Evolutionary conservation across 1,140 invertebrate genomes (phyloP).

Genomic region (Zaprionus ghesquierei): DNA sequence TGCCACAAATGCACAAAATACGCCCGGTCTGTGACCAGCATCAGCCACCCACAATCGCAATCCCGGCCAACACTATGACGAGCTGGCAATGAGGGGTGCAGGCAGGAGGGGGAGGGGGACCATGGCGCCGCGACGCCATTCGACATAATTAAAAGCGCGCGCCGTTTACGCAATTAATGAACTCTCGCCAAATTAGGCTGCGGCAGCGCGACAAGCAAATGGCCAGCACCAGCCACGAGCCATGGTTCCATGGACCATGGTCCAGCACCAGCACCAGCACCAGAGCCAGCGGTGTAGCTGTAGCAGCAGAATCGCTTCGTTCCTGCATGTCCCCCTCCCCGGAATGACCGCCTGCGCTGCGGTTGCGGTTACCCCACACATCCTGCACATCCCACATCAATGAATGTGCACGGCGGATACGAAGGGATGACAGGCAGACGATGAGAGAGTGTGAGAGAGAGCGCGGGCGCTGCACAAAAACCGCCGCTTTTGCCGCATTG

Average conservation of each 20-base stretch:
- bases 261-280: background rate
- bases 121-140: conserved; percentile 37
- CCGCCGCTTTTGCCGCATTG: conserved; percentile 79
- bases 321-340: too few relatives aligned
- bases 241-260: conserved; percentile 2
- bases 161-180: conserved; percentile 81
- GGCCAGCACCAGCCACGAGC: conserved; percentile 44
- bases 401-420: background rate
- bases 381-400: background rate
- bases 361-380: conserved; percentile 49
- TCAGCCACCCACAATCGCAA: background rate
- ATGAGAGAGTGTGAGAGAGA: background rate
- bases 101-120: background rate
- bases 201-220: conserved; percentile 75
- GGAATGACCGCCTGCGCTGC: conserved; percentile 45
- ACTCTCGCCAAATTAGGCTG: conserved; percentile 81
- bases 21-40: conserved; percentile 26
- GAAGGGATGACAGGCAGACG: background rate
- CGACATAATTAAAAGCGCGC: conserved; percentile 80
- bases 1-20: conserved; percentile 79
- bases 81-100: background rate
- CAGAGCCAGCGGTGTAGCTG: background rate
- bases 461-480: conserved; percentile 57
- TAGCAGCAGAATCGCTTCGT: too few relatives aligned
- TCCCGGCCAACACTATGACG: background rate